A percentile compares a stretch with the other conserved stretches of the same genome.
These are phyloP conservation scores for Fistularia commersonii DNA, from an alignment of 2,797 vertebrate species.

Conservation along the genomic window DNA sequence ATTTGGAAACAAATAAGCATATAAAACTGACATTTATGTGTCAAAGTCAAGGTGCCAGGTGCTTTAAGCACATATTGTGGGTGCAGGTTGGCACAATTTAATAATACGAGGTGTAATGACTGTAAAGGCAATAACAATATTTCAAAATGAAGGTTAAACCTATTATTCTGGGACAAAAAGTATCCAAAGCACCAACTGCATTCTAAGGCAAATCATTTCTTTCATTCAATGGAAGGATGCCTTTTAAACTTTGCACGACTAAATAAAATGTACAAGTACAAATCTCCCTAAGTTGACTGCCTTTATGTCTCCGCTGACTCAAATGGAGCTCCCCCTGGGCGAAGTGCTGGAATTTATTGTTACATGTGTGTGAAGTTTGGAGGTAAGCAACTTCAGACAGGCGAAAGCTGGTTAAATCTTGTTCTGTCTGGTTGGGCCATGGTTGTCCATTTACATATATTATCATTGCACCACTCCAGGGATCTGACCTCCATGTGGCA, in stretches of 20 bases:
- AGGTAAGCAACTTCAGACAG: constrained; percentile 54
- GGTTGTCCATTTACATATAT: constrained; percentile 70
- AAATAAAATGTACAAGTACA: neutral
- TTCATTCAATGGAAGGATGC: too few species aligned
- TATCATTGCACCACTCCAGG: constrained; percentile 59
- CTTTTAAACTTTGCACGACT: too few species aligned
- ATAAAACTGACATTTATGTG: too few species aligned
- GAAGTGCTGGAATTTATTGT: constrained; percentile 57
- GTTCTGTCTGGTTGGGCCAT: constrained; percentile 70
- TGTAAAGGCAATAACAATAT: neutral
- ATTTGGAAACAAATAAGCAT: too few species aligned
- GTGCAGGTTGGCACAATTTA: neutral
- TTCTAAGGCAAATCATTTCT: too few species aligned
- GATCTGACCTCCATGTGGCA: constrained; percentile 49
- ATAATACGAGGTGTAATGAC: neutral
- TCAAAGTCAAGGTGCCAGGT: too few species aligned
- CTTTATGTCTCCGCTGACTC: constrained; percentile 11
- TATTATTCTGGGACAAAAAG: neutral
- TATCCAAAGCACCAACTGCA: neutral
- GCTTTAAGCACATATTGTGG: neutral
- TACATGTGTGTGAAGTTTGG: constrained; percentile 60
- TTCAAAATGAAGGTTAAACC: neutral
- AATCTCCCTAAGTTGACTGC: constrained; percentile 5
- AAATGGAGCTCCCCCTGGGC: constrained; percentile 4
- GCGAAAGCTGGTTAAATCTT: constrained; percentile 70